Conservation (phyloP, 2,888 invertebrate species). For the Scelioninae gen. 1 region DNA sequence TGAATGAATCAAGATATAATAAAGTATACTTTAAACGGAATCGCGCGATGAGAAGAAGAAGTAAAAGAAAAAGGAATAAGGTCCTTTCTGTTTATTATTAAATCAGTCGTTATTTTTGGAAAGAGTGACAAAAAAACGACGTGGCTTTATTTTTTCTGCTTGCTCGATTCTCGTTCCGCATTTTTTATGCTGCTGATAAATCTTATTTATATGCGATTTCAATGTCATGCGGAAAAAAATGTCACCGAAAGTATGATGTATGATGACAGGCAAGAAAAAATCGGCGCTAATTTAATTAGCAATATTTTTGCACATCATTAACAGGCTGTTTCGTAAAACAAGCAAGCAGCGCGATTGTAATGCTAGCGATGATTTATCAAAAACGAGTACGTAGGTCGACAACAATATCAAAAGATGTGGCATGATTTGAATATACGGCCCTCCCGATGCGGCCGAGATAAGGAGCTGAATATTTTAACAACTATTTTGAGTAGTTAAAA, state of each 20-base stretch:
- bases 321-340: conserved; percentile 47
- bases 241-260: conserved; percentile 62
- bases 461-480: conserved; percentile 63
- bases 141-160: conserved; percentile 22
- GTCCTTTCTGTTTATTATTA: conserved; percentile 35
- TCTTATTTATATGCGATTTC: conserved; percentile 63
- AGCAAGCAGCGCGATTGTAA: conserved; percentile 37
- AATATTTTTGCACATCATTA: conserved; percentile 65
- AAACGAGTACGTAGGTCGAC: conserved; percentile 64
- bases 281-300: conserved; percentile 59
- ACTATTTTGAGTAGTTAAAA: conserved; percentile 56
- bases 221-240: conserved; percentile 51
- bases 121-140: conserved; percentile 5
- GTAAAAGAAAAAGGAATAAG: conserved; percentile 5
- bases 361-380: conserved; percentile 59
- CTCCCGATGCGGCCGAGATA: conserved; percentile 50
- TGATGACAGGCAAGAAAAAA: conserved; percentile 41
- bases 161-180: conserved; percentile 36
- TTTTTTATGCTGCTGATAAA: conserved; percentile 55
- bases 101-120: conserved; percentile 49
- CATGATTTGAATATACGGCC: conserved; percentile 62
- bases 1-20: conserved; percentile 67
- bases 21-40: conserved; percentile 61
- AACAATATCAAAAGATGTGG: conserved; percentile 62
- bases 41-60: conserved; percentile 30